Conservation (phyloP, 2,113 vertebrate genomes). For the Misgurnus mizolepis region DNA sequence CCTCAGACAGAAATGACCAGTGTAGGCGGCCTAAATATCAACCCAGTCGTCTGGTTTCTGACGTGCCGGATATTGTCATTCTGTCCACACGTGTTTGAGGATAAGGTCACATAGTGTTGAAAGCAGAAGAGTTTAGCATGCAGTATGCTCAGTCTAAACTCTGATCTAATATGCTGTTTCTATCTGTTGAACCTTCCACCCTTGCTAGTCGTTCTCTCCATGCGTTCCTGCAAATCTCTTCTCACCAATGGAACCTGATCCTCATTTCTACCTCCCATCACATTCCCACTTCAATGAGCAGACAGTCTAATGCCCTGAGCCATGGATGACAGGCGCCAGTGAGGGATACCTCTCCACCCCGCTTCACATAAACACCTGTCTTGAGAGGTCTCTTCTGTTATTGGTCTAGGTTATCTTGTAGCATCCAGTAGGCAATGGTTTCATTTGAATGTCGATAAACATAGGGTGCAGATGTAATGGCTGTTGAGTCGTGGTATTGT, state of each 20-base stretch:
- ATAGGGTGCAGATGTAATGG: neutral
- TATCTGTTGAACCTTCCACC: slow-evolving; percentile 41
- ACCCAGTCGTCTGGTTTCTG: slow-evolving; percentile 16
- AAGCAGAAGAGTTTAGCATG: slow-evolving; percentile 47
- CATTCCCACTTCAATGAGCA: slow-evolving; percentile 16
- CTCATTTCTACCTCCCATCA: slow-evolving; percentile 29
- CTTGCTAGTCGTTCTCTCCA: neutral
- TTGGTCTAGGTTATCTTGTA: neutral
- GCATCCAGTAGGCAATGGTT: neutral
- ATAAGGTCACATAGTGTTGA: slow-evolving; percentile 50
- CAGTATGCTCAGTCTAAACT: slow-evolving; percentile 42
- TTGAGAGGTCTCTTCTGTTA: slow-evolving; percentile 9
- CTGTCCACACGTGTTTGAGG: slow-evolving; percentile 28
- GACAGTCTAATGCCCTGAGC: slow-evolving; percentile 18
- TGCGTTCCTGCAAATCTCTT: slow-evolving; percentile 25
- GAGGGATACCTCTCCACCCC: neutral
- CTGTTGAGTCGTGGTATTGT: too few relatives aligned
- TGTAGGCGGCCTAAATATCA: neutral
- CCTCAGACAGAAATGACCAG: neutral
- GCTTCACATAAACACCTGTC: slow-evolving; percentile 21
- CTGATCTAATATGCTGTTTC: slow-evolving; percentile 53
- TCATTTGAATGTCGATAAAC: neutral
- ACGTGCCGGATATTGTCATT: slow-evolving; percentile 17
- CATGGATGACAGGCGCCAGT: slow-evolving; percentile 20
- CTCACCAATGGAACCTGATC: slow-evolving; percentile 31